phyloP scores from a whole-genome alignment of 2,113 vertebrate species.

The Aptenodytes forsteri region DNA sequence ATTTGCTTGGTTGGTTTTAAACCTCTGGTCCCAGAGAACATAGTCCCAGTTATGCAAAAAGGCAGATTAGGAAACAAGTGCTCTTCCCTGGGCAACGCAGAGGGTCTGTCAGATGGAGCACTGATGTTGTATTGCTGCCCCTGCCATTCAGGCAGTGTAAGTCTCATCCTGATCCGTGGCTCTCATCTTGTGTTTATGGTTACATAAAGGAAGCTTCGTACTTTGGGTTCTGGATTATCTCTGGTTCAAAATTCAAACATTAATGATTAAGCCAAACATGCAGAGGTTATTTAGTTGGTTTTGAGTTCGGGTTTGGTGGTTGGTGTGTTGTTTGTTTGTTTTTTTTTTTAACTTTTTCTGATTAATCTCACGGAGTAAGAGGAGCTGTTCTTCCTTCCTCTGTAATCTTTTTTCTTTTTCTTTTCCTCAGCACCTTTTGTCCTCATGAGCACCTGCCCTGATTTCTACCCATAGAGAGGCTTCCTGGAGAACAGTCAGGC shows the following conservation, averaged over 20 bases:
- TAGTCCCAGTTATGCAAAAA: fast-evolving
- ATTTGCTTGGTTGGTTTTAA: neutral
- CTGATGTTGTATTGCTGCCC: neutral
- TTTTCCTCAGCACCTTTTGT: neutral
- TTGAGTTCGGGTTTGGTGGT: neutral
- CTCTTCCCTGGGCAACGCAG: fast-evolving
- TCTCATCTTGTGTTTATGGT: neutral
- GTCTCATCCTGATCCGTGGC: neutral
- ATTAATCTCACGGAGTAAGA: neutral
- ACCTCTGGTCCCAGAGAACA: neutral
- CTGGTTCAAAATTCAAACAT: neutral
- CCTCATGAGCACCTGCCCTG: neutral
- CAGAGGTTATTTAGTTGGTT: neutral
- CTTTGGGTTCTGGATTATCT: neutral
- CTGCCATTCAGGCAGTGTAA: fast-evolving
- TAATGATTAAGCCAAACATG: neutral
- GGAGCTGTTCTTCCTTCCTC: neutral
- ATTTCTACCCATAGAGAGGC: neutral
- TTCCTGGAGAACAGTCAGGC: neutral
- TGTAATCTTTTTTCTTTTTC: fast-evolving
- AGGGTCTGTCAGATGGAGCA: neutral
- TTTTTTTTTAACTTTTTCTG: neutral
- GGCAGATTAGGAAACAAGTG: neutral
- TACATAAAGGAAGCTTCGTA: neutral
- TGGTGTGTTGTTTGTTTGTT: neutral